Conservation (phyloP, 2,113 vertebrate genomes). For the Myotis yumanensis region DNA sequence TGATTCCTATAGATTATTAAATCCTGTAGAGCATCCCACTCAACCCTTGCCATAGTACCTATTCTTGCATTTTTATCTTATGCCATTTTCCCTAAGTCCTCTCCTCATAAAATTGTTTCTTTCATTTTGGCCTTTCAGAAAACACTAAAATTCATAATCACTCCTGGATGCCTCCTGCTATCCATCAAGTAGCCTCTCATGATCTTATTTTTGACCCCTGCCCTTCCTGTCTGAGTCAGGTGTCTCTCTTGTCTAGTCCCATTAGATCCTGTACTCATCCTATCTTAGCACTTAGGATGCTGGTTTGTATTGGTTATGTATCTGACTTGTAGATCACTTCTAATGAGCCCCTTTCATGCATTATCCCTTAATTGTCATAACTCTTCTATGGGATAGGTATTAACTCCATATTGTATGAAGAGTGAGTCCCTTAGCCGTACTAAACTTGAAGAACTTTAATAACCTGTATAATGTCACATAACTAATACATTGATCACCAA, state of each 20-base stretch:
- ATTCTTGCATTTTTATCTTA: background rate
- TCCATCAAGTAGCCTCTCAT: background rate
- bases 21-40: accelerated
- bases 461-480: background rate
- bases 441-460: background rate
- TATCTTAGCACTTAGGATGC: background rate
- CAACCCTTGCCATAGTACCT: background rate
- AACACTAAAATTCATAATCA: background rate
- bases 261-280: no score
- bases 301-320: background rate
- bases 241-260: background rate
- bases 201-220: background rate
- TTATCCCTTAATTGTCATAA: background rate
- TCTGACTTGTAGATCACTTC: background rate
- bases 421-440: background rate
- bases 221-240: background rate
- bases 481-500: background rate
- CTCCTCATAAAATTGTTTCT: background rate
- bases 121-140: background rate
- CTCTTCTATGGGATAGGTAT: background rate
- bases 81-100: background rate
- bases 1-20: background rate
- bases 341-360: background rate
- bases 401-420: background rate
- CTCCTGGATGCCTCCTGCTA: background rate